A percentile compares a stretch with the other conserved stretches of the same genome.
These are phyloP conservation scores for Istiophorus platypterus DNA, from an alignment of 2,113 vertebrate genomes.

Conservation along the genomic window DNA sequence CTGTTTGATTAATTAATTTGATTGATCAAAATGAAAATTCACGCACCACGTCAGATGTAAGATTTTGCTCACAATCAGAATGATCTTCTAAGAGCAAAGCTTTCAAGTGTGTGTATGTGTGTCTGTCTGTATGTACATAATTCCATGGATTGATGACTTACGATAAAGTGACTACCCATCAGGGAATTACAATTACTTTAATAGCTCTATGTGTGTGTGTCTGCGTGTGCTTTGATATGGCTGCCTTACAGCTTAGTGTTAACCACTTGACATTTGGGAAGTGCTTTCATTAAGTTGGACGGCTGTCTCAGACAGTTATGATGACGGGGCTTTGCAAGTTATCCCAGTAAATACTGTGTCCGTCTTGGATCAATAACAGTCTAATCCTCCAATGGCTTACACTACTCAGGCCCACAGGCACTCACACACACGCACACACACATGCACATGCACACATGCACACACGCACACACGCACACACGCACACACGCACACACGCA, in stretches of 20 bases:
- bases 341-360: slow-evolving; percentile 75
- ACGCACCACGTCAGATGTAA: no score
- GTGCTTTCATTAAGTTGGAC: slow-evolving; percentile 70
- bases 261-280: slow-evolving; percentile 74
- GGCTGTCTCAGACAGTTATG: slow-evolving; percentile 71
- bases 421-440: not conserved
- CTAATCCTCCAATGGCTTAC: slow-evolving; percentile 61
- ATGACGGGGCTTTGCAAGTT: slow-evolving; percentile 69
- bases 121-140: not conserved
- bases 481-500: not conserved
- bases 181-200: slow-evolving; percentile 30
- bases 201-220: slow-evolving; percentile 19
- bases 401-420: not conserved
- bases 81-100: no score
- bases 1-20: no score
- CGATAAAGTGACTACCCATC: slow-evolving; percentile 9
- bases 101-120: not conserved
- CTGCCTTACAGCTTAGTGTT: slow-evolving; percentile 46
- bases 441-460: not conserved
- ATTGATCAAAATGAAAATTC: no score
- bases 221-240: slow-evolving; percentile 33
- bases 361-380: slow-evolving; percentile 73
- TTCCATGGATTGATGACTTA: not conserved
- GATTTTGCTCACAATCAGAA: no score
- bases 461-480: not conserved